Evolutionary conservation across 2,113 vertebrate species (phyloP).

Genomic region (Psilopsiagon aymara): DNA sequence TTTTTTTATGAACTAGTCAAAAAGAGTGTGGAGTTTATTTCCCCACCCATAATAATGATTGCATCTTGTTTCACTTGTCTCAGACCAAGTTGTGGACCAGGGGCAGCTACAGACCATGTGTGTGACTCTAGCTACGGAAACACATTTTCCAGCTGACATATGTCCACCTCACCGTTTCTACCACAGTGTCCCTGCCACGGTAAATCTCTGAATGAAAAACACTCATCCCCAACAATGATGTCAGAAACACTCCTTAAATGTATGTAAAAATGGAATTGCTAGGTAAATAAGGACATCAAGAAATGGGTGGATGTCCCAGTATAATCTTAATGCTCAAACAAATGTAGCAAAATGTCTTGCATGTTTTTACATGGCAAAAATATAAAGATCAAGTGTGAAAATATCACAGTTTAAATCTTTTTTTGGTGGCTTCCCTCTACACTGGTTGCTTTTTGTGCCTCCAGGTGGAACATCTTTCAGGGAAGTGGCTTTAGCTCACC

Average conservation of each 20-base stretch:
- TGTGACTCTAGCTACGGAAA: background rate
- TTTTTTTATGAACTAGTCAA: background rate
- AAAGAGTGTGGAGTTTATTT: background rate
- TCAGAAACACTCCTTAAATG: background rate
- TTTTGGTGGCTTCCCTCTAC: background rate
- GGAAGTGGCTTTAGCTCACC: background rate
- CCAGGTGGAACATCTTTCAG: background rate
- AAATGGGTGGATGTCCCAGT: background rate
- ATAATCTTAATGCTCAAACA: background rate
- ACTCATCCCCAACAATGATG: background rate
- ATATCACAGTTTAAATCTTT: background rate
- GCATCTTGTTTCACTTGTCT: background rate
- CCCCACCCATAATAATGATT: background rate
- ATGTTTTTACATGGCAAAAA: accelerated
- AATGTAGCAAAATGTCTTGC: background rate
- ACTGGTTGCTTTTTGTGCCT: background rate
- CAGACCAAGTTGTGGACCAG: background rate
- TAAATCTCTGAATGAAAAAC: background rate
- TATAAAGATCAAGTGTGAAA: background rate
- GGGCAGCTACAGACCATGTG: background rate
- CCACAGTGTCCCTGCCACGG: background rate
- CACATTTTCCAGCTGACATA: background rate
- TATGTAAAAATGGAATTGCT: background rate
- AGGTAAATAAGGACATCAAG: background rate
- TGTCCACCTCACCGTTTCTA: background rate